phyloP scores from a whole-genome alignment of 2,797 vertebrate genomes.

The Platalea minor region DNA sequence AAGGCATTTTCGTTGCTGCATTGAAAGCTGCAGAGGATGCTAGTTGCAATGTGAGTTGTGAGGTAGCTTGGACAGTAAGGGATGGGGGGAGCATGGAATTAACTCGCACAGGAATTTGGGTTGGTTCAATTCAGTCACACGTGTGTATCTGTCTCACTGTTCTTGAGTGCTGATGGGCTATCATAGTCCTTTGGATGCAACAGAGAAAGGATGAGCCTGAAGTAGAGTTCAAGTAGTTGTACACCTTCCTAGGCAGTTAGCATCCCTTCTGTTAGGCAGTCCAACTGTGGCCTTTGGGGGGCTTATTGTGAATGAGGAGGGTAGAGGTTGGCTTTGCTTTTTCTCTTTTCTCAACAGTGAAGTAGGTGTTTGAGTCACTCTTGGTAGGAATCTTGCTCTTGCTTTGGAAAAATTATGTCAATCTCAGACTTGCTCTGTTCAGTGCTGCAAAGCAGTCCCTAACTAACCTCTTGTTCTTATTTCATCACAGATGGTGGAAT shows the following conservation, averaged over 20 bases:
- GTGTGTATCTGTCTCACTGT: rapidly evolving
- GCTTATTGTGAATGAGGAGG: not conserved
- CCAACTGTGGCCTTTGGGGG: not conserved
- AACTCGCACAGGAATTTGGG: not conserved
- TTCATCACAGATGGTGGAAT: not conserved
- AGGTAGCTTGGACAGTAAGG: not conserved
- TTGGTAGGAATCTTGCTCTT: not conserved
- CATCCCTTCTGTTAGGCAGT: not conserved
- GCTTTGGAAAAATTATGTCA: not conserved
- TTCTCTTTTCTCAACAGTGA: not conserved
- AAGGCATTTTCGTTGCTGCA: not conserved
- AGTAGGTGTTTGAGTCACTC: not conserved
- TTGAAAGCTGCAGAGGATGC: not conserved
- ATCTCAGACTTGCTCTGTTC: not conserved
- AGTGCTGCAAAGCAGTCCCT: not conserved
- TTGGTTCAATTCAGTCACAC: not conserved
- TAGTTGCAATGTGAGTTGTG: not conserved
- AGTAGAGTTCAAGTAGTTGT: not conserved
- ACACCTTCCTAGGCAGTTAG: not conserved
- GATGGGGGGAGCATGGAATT: not conserved
- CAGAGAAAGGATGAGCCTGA: not conserved
- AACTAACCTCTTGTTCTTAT: not conserved
- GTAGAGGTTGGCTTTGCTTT: not conserved
- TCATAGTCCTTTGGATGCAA: not conserved
- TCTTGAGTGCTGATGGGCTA: not conserved